Evolutionary conservation across 2,113 vertebrate genomes (phyloP).

Genomic region (Lagopus leucura): DNA sequence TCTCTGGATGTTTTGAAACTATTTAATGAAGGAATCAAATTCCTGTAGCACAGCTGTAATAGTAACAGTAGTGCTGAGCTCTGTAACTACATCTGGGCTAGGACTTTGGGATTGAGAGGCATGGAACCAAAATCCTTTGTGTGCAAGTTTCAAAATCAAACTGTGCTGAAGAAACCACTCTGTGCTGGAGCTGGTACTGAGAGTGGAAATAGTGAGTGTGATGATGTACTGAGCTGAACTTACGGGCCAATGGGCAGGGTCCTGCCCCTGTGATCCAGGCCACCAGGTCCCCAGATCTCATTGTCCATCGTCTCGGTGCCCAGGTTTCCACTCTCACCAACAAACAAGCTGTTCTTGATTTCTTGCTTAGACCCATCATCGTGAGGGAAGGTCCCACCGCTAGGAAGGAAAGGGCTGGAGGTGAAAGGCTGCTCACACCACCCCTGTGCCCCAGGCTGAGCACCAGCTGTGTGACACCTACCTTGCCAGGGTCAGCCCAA

Average conservation of each 20-base stretch:
- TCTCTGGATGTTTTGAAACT: not conserved
- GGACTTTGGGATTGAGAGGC: not conserved
- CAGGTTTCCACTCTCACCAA: slow-evolving; percentile 92
- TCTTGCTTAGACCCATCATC: slow-evolving; percentile 95
- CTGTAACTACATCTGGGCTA: not conserved
- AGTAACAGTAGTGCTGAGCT: not conserved
- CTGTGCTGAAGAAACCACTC: not conserved
- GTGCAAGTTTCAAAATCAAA: not conserved
- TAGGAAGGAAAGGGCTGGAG: slow-evolving; percentile 52
- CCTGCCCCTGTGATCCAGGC: slow-evolving; percentile 85
- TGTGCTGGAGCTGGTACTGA: not conserved
- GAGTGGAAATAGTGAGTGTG: not conserved
- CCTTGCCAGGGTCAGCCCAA: slow-evolving; percentile 96
- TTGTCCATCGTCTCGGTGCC: slow-evolving; percentile 84
- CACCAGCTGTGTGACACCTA: slow-evolving; percentile 49
- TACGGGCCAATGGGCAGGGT: slow-evolving; percentile 91
- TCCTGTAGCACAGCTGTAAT: not conserved
- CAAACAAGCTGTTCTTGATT: slow-evolving; percentile 95
- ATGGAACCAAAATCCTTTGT: slow-evolving; percentile 25
- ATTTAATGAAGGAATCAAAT: not conserved
- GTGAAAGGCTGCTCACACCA: not conserved
- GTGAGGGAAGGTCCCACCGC: slow-evolving; percentile 96
- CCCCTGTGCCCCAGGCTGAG: not conserved
- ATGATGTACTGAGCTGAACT: slow-evolving; percentile 65
- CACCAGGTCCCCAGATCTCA: slow-evolving; percentile 89